Evolutionary conservation across 2,797 vertebrate species (phyloP).

Genomic region (Leucoraja ocellata): DNA sequence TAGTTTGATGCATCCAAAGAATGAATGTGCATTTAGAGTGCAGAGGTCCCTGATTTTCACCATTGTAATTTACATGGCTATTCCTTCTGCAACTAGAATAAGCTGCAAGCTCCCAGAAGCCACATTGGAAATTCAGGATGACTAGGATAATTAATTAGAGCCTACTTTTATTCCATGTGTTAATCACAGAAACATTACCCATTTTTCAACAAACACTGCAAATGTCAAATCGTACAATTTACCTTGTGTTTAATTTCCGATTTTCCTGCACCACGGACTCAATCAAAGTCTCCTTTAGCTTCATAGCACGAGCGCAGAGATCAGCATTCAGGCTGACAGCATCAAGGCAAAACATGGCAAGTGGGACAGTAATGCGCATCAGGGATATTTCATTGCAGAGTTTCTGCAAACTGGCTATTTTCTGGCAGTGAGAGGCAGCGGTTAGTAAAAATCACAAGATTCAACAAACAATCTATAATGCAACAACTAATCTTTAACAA

Average conservation of each 20-base stretch:
- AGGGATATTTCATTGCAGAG: constrained; percentile 67
- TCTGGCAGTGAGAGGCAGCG: constrained; percentile 55
- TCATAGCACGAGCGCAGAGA: constrained; percentile 62
- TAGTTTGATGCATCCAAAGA: not conserved
- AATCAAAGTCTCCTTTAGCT: constrained; percentile 65
- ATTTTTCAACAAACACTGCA: not conserved
- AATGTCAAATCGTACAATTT: not conserved
- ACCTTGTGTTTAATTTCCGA: constrained; percentile 70
- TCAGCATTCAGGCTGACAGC: constrained; percentile 66
- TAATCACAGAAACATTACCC: too few species aligned
- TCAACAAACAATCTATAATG: not conserved
- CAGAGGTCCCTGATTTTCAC: not conserved
- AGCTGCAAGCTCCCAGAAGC: not conserved
- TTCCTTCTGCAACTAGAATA: not conserved
- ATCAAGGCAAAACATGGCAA: constrained; percentile 80
- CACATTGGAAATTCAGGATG: not conserved
- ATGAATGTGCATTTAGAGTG: not conserved
- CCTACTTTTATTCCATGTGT: not conserved
- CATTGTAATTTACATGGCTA: not conserved
- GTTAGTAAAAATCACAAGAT: not conserved
- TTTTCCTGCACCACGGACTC: constrained; percentile 70
- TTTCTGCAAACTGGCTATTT: constrained; percentile 62
- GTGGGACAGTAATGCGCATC: constrained; percentile 65
- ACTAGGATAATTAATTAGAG: not conserved
- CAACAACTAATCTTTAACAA: not conserved